phyloP scores from a whole-genome alignment of 2,797 vertebrate genomes.

The Dendrocincla fuliginosa region DNA sequence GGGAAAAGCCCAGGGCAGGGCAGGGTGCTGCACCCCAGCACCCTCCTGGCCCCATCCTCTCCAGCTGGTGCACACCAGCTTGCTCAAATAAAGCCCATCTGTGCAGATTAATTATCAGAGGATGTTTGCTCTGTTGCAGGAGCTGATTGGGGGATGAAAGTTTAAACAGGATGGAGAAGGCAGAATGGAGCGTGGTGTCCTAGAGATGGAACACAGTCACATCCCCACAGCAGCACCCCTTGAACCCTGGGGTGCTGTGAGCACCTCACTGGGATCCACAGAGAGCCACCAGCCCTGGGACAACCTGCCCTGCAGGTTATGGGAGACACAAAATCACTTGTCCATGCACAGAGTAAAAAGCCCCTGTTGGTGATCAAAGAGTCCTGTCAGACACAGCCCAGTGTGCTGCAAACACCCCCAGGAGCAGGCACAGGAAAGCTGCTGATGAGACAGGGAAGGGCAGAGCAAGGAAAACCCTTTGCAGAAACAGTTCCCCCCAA shows the following conservation, averaged over 20 bases:
- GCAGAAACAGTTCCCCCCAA: neutral
- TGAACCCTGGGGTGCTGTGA: accelerated
- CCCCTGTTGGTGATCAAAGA: neutral
- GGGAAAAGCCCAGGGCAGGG: neutral
- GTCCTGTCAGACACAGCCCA: neutral
- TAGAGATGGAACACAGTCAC: neutral
- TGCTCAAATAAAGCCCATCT: conserved; percentile 58
- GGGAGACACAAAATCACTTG: neutral
- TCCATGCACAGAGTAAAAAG: neutral
- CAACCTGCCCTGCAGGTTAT: neutral
- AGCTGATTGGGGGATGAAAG: neutral
- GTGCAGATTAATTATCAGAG: neutral
- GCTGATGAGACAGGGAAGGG: accelerated
- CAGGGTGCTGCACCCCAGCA: neutral
- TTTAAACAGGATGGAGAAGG: conserved; percentile 11
- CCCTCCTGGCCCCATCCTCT: neutral
- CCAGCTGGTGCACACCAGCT: neutral
- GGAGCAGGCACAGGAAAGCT: neutral
- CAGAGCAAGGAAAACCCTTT: neutral
- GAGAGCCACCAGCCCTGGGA: neutral
- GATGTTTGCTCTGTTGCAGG: neutral
- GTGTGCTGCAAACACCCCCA: neutral
- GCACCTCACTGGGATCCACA: neutral
- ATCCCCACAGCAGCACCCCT: neutral
- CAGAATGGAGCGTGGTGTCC: neutral